Evolutionary conservation across 2,113 vertebrate genomes (phyloP), one percentile per base, ranked within the genome.

Genomic region (Ictalurus furcatus): DNA sequence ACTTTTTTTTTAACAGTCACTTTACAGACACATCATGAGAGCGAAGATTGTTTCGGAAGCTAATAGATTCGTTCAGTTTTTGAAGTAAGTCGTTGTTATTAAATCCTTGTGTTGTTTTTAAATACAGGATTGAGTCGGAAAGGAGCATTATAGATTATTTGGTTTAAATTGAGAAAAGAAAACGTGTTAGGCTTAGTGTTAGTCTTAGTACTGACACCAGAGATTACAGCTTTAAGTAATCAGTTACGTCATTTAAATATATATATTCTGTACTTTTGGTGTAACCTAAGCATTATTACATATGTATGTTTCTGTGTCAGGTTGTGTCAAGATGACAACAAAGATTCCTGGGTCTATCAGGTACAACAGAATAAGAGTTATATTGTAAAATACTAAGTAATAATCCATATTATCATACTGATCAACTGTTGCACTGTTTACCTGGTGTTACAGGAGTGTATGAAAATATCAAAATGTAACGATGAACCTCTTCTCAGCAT

Each of bases 381-480:
- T 4, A 9, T 54, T 54, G 8, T 37, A 40, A 30, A 40, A 48
- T 48, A 48, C 44, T 34, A 28, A 56, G 8, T 19, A 74, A 8
- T 58, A 34, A 34, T 79, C 21, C 25, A 14, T 54, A 6, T 52
- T 52, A 52, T 52, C 34, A 13, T 58, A 63, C 44, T 76, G 8
- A 52, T 67, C 0, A 54, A 0, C 28, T 79, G 59, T 82, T 48
- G 6, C 73, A 25, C 28, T 25, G 0, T 74, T 89, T 56, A 76
- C 61, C 89, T 91, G 90, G 48, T 79, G 8, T 96, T 96, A 90
- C 90, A 99, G 98, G 92, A 90, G 92, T 96, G 97, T 6, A 84
- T 97, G 13, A 96, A 96, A 90, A 94, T 98, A 9, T 93, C 97
- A 88, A 87, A 95, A 83, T 91, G 91, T 59, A 94, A 88, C 61